Conservation (phyloP, 2,113 vertebrate genomes). For the Gymnobelideus leadbeateri region DNA sequence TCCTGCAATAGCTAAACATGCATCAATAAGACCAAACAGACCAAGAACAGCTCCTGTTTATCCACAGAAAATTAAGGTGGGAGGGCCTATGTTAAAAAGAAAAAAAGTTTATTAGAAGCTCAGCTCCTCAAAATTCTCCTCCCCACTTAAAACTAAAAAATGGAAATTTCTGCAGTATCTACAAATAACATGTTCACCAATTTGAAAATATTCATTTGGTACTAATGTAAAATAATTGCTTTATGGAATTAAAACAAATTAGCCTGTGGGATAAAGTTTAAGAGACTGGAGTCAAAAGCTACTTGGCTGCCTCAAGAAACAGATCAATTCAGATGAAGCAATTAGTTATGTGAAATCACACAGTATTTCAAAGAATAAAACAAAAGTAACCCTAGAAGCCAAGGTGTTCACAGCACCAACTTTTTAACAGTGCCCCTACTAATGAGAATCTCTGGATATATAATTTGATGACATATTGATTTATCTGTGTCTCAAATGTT, state of each 20-base stretch:
- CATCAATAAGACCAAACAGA: background rate
- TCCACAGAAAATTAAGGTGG: background rate
- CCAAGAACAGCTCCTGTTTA: background rate
- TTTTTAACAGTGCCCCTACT: background rate
- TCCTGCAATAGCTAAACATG: background rate
- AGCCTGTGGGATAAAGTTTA: background rate
- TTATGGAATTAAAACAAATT: background rate
- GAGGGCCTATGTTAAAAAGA: background rate
- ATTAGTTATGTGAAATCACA: background rate
- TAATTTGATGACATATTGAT: background rate
- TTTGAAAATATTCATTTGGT: background rate
- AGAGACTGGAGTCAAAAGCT: background rate
- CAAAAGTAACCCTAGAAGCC: background rate
- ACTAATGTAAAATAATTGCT: background rate
- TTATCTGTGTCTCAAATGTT: background rate
- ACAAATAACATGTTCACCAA: slow-evolving; percentile 36
- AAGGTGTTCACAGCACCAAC: background rate
- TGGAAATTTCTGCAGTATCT: slow-evolving; percentile 16
- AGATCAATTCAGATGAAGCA: background rate
- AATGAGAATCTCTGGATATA: background rate
- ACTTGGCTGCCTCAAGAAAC: background rate
- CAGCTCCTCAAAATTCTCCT: slow-evolving; percentile 13
- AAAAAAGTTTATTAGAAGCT: background rate
- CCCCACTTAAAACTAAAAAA: slow-evolving; percentile 44
- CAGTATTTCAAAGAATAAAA: background rate